A percentile compares a stretch with the other conserved stretches of the same genome.
phyloP scores from a whole-genome alignment of 2,888 invertebrate species.

The Drosophila niveifrons region DNA sequence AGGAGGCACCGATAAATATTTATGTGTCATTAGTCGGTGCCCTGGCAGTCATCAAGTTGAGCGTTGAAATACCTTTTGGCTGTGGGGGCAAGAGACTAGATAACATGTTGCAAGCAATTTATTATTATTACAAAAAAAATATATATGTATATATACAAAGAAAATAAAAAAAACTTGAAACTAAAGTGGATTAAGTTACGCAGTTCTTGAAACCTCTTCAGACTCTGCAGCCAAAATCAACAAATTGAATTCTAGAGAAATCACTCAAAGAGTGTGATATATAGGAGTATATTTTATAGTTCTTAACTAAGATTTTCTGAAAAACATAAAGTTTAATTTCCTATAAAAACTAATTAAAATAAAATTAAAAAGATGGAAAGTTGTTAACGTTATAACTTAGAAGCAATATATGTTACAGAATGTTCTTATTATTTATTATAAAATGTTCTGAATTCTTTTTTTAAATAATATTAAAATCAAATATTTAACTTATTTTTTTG shows the following conservation, averaged over 20 bases:
- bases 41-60: constrained; percentile 67
- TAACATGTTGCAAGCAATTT: constrained; percentile 40
- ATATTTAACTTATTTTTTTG: too few species aligned
- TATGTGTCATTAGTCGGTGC: constrained; percentile 75
- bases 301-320: too few species aligned
- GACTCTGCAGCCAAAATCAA: not conserved
- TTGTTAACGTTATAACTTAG: too few species aligned
- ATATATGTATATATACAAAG: not conserved
- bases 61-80: constrained; percentile 67
- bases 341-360: too few species aligned
- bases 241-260: constrained; percentile 6
- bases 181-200: constrained; percentile 48
- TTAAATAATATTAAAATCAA: too few species aligned
- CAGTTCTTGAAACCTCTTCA: constrained; percentile 12
- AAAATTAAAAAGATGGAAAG: too few species aligned
- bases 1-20: constrained; percentile 64
- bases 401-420: too few species aligned
- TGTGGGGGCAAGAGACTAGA: constrained; percentile 10
- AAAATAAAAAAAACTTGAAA: constrained; percentile 18
- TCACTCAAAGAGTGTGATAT: not conserved
- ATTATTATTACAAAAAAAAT: constrained; percentile 38
- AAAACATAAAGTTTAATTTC: too few species aligned
- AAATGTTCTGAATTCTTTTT: too few species aligned
- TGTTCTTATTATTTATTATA: too few species aligned
- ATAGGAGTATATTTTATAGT: not conserved